phyloP scores from a whole-genome alignment of 92 coral and sea anemone genomes.

The Pocillopora meandrina region DNA sequence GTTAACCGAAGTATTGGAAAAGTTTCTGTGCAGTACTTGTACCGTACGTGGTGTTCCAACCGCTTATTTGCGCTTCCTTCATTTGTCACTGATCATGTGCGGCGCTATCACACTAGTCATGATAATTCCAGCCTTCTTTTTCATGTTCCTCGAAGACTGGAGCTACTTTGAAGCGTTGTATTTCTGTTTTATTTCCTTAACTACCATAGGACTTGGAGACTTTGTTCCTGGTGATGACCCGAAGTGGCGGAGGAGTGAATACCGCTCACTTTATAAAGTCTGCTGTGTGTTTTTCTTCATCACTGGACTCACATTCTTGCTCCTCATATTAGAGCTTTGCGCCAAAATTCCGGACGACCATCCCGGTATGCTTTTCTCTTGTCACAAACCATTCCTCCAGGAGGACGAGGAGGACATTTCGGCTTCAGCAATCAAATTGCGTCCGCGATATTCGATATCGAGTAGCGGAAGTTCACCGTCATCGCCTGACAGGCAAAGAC shows the following conservation, averaged over 20 bases:
- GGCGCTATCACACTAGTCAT: conserved; percentile 68
- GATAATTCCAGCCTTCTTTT: conserved; percentile 86
- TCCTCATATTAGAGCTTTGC: conserved; percentile 90
- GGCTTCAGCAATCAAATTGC: conserved; percentile 19
- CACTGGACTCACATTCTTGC: conserved; percentile 89
- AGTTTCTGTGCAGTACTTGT: conserved; percentile 57
- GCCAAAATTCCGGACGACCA: conserved; percentile 99
- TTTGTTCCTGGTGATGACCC: conserved; percentile 94
- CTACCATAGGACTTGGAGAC: conserved; percentile 98
- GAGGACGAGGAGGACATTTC: conserved; percentile 75
- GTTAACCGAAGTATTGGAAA: conserved; percentile 70
- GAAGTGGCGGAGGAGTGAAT: conserved; percentile 78
- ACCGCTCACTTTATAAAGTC: conserved; percentile 82
- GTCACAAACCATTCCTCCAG: conserved; percentile 90
- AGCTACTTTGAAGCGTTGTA: conserved; percentile 95
- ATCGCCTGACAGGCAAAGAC: conserved; percentile 8
- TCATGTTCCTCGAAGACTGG: conserved; percentile 86
- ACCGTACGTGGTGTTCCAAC: conserved; percentile 90
- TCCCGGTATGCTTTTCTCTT: conserved; percentile 99
- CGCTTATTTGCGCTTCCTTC: conserved; percentile 81
- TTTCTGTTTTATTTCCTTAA: conserved; percentile 94
- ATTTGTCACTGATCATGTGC: conserved; percentile 75
- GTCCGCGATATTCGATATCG: conserved; percentile 36
- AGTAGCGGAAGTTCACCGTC: conserved; percentile 31
- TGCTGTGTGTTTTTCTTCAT: conserved; percentile 90